Evolutionary conservation across 2,888 invertebrate genomes (phyloP), one percentile per base, ranked within the genome.

Genomic region (Ennomos erosarius): DNA sequence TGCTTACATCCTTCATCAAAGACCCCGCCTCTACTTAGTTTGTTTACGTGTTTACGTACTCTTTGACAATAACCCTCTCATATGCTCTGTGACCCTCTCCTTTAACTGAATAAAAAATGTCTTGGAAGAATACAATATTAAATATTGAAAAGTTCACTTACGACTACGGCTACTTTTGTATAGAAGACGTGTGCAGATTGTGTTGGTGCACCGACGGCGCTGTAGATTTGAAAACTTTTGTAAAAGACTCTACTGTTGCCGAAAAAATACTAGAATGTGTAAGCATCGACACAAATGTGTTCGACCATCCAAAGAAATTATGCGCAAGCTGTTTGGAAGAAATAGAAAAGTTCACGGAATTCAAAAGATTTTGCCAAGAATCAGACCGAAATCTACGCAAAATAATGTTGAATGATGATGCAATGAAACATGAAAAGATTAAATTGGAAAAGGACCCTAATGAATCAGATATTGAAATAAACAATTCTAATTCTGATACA

Each of bases 131-230:
- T 4, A 49, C 71, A 38, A 46, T 64, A 11, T 42, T 71, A 1
- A 60, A 79, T 11, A 73, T 67, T 60, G 74, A 79, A 55, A 9
- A 69, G 6, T 87, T 81, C 63, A 82, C 71, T 6, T 81, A 75
- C 47, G 83, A 89, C 59, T 90, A n/a, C n/a, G n/a, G n/a, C n/a
- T n/a, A 87, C 67, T 87, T 90, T 59, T 67, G 76, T 43, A 78
- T 82, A 8, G 77, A 66, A 34, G 53, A 87, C 46, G 76, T 90
- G 0, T 90, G 90, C 55, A 74, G 89, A 62, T 64, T 90, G 8
- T 90, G 90, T 63, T 90, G 87, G 87, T 72, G 66, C 38, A 77
- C 65, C 64, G 76, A 84, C 50, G 82, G 82, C 2, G 67, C 66
- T n/a, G 74, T 49, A 26, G 79, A 81, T 59, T 63, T 84, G 38